phyloP scores from a whole-genome alignment of 2,797 vertebrate genomes.

The Anas flavirostris region DNA sequence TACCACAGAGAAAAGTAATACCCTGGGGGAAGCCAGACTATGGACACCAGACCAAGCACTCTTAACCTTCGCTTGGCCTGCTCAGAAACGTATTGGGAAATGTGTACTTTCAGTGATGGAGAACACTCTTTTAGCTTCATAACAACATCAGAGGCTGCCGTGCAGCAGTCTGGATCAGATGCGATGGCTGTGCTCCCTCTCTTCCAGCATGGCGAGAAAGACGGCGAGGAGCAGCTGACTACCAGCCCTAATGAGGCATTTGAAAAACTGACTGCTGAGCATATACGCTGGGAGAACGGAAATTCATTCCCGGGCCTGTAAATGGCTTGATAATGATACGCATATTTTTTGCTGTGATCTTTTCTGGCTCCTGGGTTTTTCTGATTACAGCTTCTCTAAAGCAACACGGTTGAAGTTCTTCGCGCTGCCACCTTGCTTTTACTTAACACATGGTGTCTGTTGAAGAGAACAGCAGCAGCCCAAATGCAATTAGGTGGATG shows the following conservation, averaged over 20 bases:
- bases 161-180: conserved; percentile 16
- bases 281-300: conserved; percentile 21
- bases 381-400: neutral
- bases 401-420: neutral
- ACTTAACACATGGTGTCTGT: neutral
- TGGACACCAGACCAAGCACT: neutral
- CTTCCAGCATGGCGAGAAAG: neutral
- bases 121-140: conserved; percentile 32
- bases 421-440: neutral
- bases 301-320: conserved; percentile 36
- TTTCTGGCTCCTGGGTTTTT: neutral
- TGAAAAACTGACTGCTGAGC: conserved; percentile 27
- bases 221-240: neutral
- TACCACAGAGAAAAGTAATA: neutral
- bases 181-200: neutral
- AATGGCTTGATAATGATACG: conserved; percentile 27
- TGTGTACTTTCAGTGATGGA: neutral
- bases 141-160: neutral
- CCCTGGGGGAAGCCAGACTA: neutral
- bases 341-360: conserved; percentile 13
- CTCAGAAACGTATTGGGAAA: conserved; percentile 1
- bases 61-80: neutral
- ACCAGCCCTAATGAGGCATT: conserved; percentile 44
- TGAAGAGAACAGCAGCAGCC: neutral
- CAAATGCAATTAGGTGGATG: neutral